A percentile compares a stretch with the other conserved stretches of the same genome.
These are phyloP conservation scores for Germaria angustata DNA, from an alignment of 2,888 invertebrate species.

Conservation along the genomic window DNA sequence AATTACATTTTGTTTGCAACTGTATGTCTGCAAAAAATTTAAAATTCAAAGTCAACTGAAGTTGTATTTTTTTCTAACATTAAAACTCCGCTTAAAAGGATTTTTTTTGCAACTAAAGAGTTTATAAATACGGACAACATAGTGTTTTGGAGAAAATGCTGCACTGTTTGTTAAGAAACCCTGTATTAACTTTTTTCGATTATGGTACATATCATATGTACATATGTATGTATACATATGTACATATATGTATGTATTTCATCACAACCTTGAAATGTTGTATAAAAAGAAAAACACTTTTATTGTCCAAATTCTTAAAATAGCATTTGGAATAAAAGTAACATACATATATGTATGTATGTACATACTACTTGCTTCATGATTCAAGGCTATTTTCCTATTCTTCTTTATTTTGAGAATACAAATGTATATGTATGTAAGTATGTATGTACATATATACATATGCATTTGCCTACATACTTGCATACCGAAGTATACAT, in stretches of 20 bases:
- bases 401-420: neutral
- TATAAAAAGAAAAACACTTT: neutral
- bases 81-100: neutral
- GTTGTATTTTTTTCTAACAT: no score
- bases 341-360: no score
- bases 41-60: no score
- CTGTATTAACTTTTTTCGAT: neutral
- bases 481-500: no score
- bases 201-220: neutral
- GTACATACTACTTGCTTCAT: neutral
- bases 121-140: no score
- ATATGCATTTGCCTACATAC: no score
- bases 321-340: neutral
- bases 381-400: neutral
- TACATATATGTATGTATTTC: neutral
- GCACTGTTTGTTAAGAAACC: neutral
- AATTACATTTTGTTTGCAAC: no score
- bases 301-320: constrained; percentile 15
- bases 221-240: neutral
- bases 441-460: neutral
- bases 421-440: no score
- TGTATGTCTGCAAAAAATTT: no score
- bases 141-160: no score
- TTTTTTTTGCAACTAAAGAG: neutral
- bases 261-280: constrained; percentile 22